phyloP scores from a whole-genome alignment of 2,797 vertebrate genomes.

The Margarornis squamiger region DNA sequence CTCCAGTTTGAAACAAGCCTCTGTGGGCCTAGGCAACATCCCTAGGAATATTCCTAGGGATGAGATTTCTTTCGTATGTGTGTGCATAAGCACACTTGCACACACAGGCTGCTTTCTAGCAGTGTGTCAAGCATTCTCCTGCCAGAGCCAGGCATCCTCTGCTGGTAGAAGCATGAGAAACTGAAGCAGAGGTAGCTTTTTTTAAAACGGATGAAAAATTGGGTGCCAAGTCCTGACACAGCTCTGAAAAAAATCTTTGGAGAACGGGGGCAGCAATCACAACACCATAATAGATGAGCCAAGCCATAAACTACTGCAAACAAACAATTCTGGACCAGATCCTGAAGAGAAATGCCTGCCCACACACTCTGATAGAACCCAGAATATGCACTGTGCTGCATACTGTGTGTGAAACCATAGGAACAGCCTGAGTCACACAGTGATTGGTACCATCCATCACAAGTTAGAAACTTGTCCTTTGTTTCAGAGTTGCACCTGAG shows the following conservation, averaged over 20 bases:
- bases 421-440: conserved; percentile 38
- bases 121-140: neutral
- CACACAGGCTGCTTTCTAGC: neutral
- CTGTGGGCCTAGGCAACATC: fast-evolving
- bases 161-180: neutral
- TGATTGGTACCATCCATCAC: conserved; percentile 65
- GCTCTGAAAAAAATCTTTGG: conserved; percentile 6
- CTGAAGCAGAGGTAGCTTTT: neutral
- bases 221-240: neutral
- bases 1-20: neutral
- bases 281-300: neutral
- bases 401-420: conserved; percentile 22
- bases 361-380: neutral
- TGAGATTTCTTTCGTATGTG: neutral
- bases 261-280: neutral
- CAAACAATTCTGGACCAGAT: conserved; percentile 32
- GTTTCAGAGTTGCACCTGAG: conserved; percentile 53
- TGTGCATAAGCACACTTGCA: neutral
- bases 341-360: conserved; percentile 15
- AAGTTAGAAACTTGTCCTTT: conserved; percentile 47
- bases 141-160: neutral
- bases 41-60: neutral
- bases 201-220: neutral
- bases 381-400: neutral
- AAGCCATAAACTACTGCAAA: conserved; percentile 21